phyloP scores from a whole-genome alignment of 2,797 vertebrate genomes.

The Notolabrus celidotus region DNA sequence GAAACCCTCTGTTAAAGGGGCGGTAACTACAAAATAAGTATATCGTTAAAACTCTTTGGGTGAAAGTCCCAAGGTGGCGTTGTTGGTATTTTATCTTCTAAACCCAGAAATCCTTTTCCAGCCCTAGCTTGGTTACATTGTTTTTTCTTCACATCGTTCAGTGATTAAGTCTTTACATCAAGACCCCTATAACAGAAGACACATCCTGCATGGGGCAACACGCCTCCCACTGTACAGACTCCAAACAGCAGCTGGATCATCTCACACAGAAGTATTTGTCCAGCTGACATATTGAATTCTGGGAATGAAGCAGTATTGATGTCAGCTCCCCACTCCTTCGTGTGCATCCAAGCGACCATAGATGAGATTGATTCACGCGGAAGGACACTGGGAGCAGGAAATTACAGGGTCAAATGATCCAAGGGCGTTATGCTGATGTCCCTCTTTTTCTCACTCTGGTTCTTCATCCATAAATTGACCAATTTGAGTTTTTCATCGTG shows the following conservation, averaged over 20 bases:
- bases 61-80: too few relatives aligned
- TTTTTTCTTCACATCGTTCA: too few relatives aligned
- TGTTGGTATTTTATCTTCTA: too few relatives aligned
- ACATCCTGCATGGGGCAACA: not conserved
- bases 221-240: not conserved
- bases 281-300: slow-evolving; percentile 41
- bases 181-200: not conserved
- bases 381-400: slow-evolving; percentile 21
- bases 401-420: slow-evolving; percentile 40
- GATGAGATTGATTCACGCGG: slow-evolving; percentile 47
- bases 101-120: too few relatives aligned
- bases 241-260: slow-evolving; percentile 19
- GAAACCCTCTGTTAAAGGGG: too few relatives aligned
- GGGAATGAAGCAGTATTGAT: slow-evolving; percentile 43
- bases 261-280: slow-evolving; percentile 35
- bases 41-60: too few relatives aligned
- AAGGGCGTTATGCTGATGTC: slow-evolving; percentile 21
- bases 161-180: too few relatives aligned
- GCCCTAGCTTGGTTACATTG: too few relatives aligned
- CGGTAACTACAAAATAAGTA: too few relatives aligned
- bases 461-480: slow-evolving; percentile 25
- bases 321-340: not conserved
- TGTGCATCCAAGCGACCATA: slow-evolving; percentile 14
- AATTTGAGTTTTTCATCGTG: slow-evolving; percentile 15
- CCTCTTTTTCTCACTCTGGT: slow-evolving; percentile 3